These are phyloP conservation scores for Alviniconcha strummeri DNA, from an alignment of 2,888 invertebrate species.

Conservation along the genomic window DNA sequence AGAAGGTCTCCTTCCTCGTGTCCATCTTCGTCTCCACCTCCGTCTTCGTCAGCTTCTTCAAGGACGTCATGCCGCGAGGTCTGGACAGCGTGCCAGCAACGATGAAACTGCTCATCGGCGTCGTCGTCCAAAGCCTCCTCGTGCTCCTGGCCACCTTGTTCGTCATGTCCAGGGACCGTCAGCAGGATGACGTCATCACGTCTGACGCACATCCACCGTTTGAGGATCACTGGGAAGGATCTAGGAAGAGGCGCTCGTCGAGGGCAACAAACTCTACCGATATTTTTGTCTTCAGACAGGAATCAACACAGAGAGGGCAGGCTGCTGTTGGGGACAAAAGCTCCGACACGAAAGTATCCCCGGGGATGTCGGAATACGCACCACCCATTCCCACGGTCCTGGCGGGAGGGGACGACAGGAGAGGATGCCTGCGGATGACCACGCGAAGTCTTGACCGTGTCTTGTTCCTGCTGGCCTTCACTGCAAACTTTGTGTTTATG, in stretches of 20 bases:
- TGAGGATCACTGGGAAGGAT: not conserved
- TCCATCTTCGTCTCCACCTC: constrained; percentile 35
- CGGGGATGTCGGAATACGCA: not conserved
- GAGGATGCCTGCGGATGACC: not conserved
- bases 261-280: not conserved
- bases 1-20: constrained; percentile 37
- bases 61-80: constrained; percentile 27
- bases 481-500: not conserved
- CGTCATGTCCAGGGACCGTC: constrained; percentile 15
- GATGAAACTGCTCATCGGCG: constrained; percentile 13
- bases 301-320: too few species aligned
- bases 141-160: constrained; percentile 30
- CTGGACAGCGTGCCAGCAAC: constrained; percentile 19
- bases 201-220: not conserved
- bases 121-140: constrained; percentile 21
- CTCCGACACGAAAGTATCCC: not conserved
- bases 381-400: too few species aligned
- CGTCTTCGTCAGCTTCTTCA: constrained; percentile 31
- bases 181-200: not conserved
- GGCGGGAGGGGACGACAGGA: not conserved
- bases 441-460: not conserved
- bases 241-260: too few species aligned
- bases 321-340: too few species aligned
- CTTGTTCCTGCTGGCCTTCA: not conserved
- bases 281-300: not conserved